Percentiles rank a stretch among this genome's conserved stretches.
Evolutionary conservation across 2,888 invertebrate species (phyloP).

Genomic region (Melangyna quadrimaculata): DNA sequence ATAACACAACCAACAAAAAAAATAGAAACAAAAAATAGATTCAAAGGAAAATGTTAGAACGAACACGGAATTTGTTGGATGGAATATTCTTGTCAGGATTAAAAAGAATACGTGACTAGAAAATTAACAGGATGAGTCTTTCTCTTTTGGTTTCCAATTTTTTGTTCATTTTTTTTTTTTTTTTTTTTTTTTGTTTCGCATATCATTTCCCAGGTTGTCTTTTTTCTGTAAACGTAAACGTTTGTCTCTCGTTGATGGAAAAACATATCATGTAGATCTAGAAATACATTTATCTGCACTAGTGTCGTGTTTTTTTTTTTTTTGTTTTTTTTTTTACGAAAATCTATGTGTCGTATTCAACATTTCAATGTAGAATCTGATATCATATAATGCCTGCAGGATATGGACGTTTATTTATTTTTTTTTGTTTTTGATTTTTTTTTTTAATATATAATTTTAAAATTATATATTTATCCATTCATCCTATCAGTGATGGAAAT

Average conservation of each 20-base stretch:
- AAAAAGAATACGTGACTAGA: conserved; percentile 81
- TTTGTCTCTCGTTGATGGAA: conserved; percentile 58
- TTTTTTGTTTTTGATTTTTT: neutral
- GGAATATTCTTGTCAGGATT: conserved; percentile 81
- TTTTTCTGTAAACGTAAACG: conserved; percentile 2
- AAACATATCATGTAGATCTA: conserved; percentile 59
- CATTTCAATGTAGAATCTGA: conserved; percentile 49
- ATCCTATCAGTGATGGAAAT: conserved; percentile 26
- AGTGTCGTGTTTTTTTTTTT: conserved; percentile 31
- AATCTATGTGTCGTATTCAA: conserved; percentile 24
- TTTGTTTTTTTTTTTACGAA: neutral
- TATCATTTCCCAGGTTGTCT: conserved; percentile 44
- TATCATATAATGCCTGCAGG: conserved; percentile 19
- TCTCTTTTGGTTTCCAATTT: conserved; percentile 42
- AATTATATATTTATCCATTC: conserved; percentile 29
- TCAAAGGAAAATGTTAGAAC: conserved; percentile 22
- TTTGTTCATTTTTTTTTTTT: neutral
- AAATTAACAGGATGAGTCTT: conserved; percentile 77
- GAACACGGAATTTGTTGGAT: conserved; percentile 76
- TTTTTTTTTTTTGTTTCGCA: conserved; percentile 8
- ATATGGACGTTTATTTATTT: conserved; percentile 31
- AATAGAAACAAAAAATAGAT: too few species aligned
- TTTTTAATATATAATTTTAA: neutral
- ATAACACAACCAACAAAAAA: conserved; percentile 37
- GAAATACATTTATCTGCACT: conserved; percentile 60